Conservation (phyloP, 2,113 vertebrate genomes). For the Brachionichthys hirsutus region DNA sequence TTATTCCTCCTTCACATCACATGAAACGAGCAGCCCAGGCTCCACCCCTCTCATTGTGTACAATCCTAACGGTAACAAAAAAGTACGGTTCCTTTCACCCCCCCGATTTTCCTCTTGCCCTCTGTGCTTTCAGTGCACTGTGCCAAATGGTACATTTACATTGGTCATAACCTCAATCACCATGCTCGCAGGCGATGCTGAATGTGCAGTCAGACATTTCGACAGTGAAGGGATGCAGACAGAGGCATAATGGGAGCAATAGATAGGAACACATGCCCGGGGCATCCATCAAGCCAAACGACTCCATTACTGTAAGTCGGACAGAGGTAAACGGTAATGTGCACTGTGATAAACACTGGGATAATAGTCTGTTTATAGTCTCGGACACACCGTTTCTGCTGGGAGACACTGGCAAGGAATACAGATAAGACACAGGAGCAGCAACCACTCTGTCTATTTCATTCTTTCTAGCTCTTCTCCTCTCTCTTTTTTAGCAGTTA, state of each 20-base stretch:
- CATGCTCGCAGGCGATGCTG: conserved; percentile 48
- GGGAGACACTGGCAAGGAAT: conserved; percentile 64
- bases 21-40: conserved; percentile 22
- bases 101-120: conserved; percentile 60
- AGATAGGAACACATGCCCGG: conserved; percentile 66
- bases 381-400: conserved; percentile 73
- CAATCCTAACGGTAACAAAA: conserved; percentile 21
- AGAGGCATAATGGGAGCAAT: conserved; percentile 63
- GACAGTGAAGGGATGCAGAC: conserved; percentile 56
- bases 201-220: conserved; percentile 63
- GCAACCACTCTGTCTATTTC: conserved; percentile 47
- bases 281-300: conserved; percentile 78
- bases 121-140: conserved; percentile 54
- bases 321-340: conserved; percentile 75
- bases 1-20: conserved; percentile 24
- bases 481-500: conserved; percentile 49
- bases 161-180: conserved; percentile 74
- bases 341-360: conserved; percentile 73
- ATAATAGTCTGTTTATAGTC: conserved; percentile 78
- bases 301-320: conserved; percentile 78
- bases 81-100: conserved; percentile 46
- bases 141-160: conserved; percentile 74
- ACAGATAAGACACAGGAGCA: conserved; percentile 68
- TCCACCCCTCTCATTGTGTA: not conserved
- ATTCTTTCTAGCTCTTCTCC: conserved; percentile 44